phyloP scores from a whole-genome alignment of 2,797 vertebrate species.

The Onychomys torridus region DNA sequence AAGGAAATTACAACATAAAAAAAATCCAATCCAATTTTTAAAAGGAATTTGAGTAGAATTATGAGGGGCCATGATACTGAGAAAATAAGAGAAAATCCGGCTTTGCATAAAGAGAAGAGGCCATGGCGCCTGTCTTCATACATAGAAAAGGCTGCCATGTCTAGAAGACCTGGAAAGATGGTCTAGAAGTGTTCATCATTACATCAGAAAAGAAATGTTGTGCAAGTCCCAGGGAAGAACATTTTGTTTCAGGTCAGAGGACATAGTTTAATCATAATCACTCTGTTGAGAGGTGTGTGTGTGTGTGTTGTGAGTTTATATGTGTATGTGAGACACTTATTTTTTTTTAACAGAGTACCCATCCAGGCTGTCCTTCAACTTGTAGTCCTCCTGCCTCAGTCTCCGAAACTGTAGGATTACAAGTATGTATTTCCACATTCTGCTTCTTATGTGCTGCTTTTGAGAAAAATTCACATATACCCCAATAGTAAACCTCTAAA shows the following conservation, averaged over 20 bases:
- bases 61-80: conserved; percentile 27
- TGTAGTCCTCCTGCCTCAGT: neutral
- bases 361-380: neutral
- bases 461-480: conserved; percentile 20
- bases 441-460: neutral
- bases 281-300: neutral
- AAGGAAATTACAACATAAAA: neutral
- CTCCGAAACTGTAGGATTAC: neutral
- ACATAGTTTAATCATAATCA: conserved; percentile 39
- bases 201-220: neutral
- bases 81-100: neutral
- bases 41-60: conserved; percentile 23
- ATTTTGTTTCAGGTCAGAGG: conserved; percentile 34
- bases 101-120: neutral
- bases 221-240: neutral
- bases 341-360: neutral
- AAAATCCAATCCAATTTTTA: conserved; percentile 10
- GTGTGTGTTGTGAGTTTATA: neutral
- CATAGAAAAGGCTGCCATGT: conserved; percentile 31
- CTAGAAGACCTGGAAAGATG: neutral
- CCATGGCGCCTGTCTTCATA: neutral
- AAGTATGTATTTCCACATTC: neutral
- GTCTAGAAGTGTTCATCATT: neutral
- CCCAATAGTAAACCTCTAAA: neutral
- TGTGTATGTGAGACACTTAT: neutral